phyloP scores from a whole-genome alignment of 2,888 invertebrate genomes.

The Stenurella melanura region DNA sequence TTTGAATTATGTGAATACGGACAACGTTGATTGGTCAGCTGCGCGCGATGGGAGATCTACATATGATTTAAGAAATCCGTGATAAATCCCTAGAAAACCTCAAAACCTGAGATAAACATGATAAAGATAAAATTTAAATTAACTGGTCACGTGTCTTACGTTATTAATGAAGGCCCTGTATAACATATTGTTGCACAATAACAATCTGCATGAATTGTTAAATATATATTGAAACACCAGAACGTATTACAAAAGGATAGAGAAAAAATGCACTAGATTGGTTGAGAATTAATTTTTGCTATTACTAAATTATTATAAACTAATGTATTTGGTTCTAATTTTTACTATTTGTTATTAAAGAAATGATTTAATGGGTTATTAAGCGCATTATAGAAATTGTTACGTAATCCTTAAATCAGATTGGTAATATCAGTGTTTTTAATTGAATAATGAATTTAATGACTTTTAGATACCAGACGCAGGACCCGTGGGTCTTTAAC shows the following conservation, averaged over 20 bases:
- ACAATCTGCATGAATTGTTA: no score
- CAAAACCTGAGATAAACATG: no score
- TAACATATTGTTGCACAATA: no score
- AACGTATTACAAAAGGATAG: not conserved
- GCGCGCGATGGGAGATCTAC: no score
- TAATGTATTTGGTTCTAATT: not conserved
- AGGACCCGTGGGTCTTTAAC: no score
- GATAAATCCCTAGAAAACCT: no score
- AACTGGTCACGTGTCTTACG: no score
- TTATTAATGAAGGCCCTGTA: no score
- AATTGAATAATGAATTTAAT: not conserved
- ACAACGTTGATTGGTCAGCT: no score
- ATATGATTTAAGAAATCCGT: no score
- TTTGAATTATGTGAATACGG: no score
- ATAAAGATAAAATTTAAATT: no score
- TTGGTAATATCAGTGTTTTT: not conserved
- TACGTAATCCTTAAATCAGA: not conserved
- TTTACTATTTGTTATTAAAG: not conserved
- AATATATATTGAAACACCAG: not conserved
- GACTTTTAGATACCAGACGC: not conserved
- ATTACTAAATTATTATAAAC: not conserved
- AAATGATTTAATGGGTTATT: not conserved
- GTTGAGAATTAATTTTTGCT: not conserved
- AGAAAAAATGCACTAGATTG: not conserved
- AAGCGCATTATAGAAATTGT: not conserved